phyloP scores from a whole-genome alignment of 2,113 vertebrate genomes.

The Sprattus sprattus region DNA sequence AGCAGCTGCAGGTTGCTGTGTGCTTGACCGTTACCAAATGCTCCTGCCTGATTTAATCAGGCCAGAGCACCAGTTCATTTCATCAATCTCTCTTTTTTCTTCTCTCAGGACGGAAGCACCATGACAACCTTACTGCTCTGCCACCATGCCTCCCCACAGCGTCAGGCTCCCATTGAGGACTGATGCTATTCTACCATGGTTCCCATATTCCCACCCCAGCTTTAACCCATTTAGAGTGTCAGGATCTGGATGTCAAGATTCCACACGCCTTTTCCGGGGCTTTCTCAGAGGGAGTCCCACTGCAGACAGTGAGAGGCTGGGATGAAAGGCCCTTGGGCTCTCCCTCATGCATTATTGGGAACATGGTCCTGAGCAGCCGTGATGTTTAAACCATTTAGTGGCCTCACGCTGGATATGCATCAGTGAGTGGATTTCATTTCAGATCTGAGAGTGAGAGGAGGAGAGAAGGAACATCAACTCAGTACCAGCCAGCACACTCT shows the following conservation, averaged over 20 bases:
- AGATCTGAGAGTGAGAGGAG: not conserved
- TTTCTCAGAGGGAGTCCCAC: not conserved
- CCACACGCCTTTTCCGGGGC: not conserved
- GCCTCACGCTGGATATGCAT: conserved; percentile 17
- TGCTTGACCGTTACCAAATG: conserved; percentile 11
- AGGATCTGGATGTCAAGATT: not conserved
- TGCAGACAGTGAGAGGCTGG: not conserved
- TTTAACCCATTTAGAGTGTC: not conserved
- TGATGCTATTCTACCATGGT: too few relatives aligned
- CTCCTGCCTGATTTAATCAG: conserved; percentile 6
- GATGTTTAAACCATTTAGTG: conserved; percentile 42
- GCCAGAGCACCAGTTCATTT: not conserved
- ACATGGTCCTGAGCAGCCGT: not conserved
- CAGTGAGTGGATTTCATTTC: conserved; percentile 11
- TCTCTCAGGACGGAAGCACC: not conserved
- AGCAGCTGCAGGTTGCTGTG: conserved; percentile 1
- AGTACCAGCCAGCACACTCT: not conserved
- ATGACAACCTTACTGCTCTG: too few relatives aligned
- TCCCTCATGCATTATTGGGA: conserved; percentile 16
- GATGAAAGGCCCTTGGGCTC: not conserved
- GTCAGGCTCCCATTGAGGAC: too few relatives aligned
- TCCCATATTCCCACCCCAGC: too few relatives aligned
- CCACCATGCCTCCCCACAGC: too few relatives aligned
- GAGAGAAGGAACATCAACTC: not conserved
- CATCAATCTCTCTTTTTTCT: not conserved